Percentiles rank a stretch among this genome's conserved stretches.
phyloP scores from a whole-genome alignment of 2,888 invertebrate genomes.

The Allygus modestus region DNA sequence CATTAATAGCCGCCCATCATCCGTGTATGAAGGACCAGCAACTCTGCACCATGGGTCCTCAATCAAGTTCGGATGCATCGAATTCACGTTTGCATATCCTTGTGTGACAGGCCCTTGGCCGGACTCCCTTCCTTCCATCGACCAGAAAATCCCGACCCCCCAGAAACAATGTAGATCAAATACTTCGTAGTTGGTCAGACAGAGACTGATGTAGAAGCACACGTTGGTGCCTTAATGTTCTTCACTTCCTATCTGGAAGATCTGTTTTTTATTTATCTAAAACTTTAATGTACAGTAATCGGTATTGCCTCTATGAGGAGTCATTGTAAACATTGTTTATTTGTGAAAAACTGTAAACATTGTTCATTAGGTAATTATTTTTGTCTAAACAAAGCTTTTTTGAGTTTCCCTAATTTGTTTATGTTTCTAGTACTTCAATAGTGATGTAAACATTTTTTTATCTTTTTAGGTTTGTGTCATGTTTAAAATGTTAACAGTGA shows the following conservation, averaged over 20 bases:
- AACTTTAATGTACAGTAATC: not conserved
- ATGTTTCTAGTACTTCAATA: not conserved
- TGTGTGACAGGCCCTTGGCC: not conserved
- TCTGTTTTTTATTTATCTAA: constrained; percentile 17
- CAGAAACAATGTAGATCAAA: not conserved
- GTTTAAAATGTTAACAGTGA: not conserved
- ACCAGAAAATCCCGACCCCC: not conserved
- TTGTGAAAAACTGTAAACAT: not conserved
- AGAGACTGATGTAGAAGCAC: not conserved
- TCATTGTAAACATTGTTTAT: constrained; percentile 4
- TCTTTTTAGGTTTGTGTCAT: not conserved
- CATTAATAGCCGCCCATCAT: not conserved
- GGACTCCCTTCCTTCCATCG: too few relatives aligned
- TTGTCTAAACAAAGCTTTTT: not conserved
- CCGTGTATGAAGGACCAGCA: not conserved
- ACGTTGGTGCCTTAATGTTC: constrained; percentile 4
- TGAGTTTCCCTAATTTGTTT: not conserved
- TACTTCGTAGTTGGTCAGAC: not conserved
- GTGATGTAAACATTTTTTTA: not conserved
- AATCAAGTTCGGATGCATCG: constrained; percentile 8
- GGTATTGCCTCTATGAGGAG: constrained; percentile 8
- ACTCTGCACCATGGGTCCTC: not conserved
- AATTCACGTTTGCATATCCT: not conserved
- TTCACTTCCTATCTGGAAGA: not conserved
- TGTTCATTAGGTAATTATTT: too few relatives aligned